Conservation (phyloP, 2,797 vertebrate species). For the Harpagifer antarcticus region DNA sequence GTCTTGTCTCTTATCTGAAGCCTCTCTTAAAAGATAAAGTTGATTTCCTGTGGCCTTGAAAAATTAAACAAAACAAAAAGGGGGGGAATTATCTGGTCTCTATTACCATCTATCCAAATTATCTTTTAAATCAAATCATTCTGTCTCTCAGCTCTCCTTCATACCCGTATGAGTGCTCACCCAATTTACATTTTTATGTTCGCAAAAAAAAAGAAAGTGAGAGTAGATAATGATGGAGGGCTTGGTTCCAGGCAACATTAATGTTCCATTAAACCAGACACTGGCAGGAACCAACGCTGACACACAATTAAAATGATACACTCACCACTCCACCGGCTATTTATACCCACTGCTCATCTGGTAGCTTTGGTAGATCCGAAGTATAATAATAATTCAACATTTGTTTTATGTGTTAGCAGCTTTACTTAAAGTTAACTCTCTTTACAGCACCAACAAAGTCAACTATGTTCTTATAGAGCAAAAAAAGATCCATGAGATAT, state of each 20-base stretch:
- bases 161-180: constrained; percentile 42
- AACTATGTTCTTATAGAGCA: no score
- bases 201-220: constrained; percentile 25
- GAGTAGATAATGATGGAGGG: constrained; percentile 56
- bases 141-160: constrained; percentile 40
- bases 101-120: constrained; percentile 49
- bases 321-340: constrained; percentile 39
- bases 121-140: constrained; percentile 63
- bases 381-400: constrained; percentile 30
- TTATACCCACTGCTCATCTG: constrained; percentile 47
- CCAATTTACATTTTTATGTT: constrained; percentile 49
- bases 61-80: constrained; percentile 28
- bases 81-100: constrained; percentile 34
- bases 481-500: background rate
- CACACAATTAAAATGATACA: constrained; percentile 31
- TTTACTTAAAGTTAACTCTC: background rate
- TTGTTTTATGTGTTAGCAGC: constrained; percentile 9
- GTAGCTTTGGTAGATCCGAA: constrained; percentile 17
- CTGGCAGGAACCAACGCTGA: constrained; percentile 22
- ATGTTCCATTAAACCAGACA: constrained; percentile 45
- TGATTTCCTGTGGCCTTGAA: constrained; percentile 32
- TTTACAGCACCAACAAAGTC: background rate
- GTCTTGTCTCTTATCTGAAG: constrained; percentile 40
- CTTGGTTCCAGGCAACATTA: constrained; percentile 58
- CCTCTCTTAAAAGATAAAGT: constrained; percentile 34